These are phyloP conservation scores for Phylloscopus collybita DNA, from an alignment of 2,797 vertebrate species.

Conservation along the genomic window DNA sequence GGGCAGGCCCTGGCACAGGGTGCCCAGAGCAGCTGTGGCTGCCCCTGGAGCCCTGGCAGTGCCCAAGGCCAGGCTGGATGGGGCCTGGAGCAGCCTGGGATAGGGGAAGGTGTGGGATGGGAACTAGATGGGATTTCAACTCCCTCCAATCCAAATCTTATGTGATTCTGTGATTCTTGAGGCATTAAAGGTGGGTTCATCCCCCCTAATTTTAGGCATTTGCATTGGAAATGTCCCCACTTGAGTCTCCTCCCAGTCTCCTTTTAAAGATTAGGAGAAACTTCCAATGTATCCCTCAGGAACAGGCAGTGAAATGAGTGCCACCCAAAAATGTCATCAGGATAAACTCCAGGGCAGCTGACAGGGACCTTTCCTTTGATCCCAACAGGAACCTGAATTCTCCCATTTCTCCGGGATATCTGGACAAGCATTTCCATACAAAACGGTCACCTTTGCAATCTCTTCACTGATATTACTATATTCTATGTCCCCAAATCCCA, in stretches of 20 bases:
- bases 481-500: too few species aligned
- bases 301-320: not conserved
- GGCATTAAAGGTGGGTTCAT: not conserved
- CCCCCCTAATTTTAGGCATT: too few species aligned
- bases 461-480: too few species aligned
- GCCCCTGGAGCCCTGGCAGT: too few species aligned
- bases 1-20: too few species aligned
- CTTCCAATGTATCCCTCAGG: not conserved
- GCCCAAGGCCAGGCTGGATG: not conserved
- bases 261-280: not conserved
- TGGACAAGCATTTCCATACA: too few species aligned
- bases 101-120: not conserved
- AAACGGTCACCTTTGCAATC: too few species aligned
- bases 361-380: rapidly evolving
- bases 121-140: not conserved
- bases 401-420: not conserved
- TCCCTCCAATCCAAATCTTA: not conserved
- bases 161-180: not conserved
- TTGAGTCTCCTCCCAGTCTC: not conserved
- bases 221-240: not conserved
- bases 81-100: not conserved
- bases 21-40: too few species aligned
- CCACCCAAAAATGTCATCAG: rapidly evolving
- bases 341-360: not conserved
- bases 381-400: not conserved